Base-by-base conservation (phyloP, 1,140 invertebrate genomes). In the Dolichoris vasculosae region DNA sequence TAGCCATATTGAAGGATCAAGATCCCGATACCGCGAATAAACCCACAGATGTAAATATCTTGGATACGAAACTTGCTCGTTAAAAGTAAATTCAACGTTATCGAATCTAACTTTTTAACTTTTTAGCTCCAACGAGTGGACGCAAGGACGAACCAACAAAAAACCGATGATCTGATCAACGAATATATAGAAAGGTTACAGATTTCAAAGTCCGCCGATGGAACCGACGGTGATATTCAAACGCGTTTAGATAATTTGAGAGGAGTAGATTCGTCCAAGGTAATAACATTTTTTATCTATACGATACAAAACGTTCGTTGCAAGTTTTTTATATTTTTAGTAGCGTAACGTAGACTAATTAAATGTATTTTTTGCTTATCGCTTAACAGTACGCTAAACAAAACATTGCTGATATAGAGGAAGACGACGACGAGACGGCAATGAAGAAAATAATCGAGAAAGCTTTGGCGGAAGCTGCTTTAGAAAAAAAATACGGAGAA, bases 101-200 rank as follows among this genome's bases (percentile, higher is more conserved):
- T 75, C 79, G 67, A 51, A 51, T 64, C 26, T 35, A 77, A 77
- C 64, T 80, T 51, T 38, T 71, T 40, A 20, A 40, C 2, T 40
- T 43, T 87, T 20, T 84, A 93, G 91, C 88, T 92, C 64, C 80
- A 92, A 82, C 51, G 88, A 59, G 88, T 90, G 7, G 92, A 93
- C 81, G 90, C 86, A 30, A 90, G 92, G 87, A 91, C 91, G 2
- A 87, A 91, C 83, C 87, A 92, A 86, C 79, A 93, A 77, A 92
- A 93, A 82, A 84, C 90, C 23, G 90, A 93, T 30, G 92, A 93
- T 86, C 90, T 93, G 35, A 90, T 93, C 69, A 88, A 89, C 35
- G 84, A 93, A 48, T 93, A 92, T 82, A 23, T 92, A 1, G 88
- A 89, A 46, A 89, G 86, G 82, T 71, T 93, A 26, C 83, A 91